Conservation (phyloP, 2,888 invertebrate genomes). For the Halictus quadricinctus region DNA sequence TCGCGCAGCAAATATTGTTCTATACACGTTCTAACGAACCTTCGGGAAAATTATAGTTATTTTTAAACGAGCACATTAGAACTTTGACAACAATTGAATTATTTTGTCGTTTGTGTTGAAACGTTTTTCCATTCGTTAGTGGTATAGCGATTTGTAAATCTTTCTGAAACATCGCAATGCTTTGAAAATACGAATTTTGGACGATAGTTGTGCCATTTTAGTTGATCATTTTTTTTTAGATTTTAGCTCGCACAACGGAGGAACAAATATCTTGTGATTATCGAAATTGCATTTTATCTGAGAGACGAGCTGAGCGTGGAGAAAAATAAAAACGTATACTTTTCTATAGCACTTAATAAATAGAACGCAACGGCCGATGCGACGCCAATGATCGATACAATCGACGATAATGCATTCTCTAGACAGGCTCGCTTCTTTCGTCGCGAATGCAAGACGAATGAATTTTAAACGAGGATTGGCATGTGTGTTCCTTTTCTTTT, state of each 20-base stretch:
- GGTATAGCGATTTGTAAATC: neutral
- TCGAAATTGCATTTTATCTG: neutral
- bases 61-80: neutral
- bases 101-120: neutral
- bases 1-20: neutral
- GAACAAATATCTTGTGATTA: neutral
- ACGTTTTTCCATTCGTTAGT: neutral
- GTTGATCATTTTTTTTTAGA: no score
- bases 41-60: neutral
- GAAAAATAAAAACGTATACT: neutral
- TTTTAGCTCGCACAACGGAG: no score
- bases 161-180: no score
- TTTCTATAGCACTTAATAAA: neutral
- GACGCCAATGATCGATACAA: conserved; percentile 30
- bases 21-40: neutral
- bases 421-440: conserved; percentile 9
- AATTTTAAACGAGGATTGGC: conserved; percentile 15
- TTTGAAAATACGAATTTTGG: no score
- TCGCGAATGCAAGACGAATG: conserved; percentile 30
- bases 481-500: neutral
- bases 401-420: conserved; percentile 36
- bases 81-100: neutral
- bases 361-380: neutral
- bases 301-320: neutral
- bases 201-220: no score